Evolutionary conservation across 2,797 vertebrate species (phyloP), one percentile per base, ranked within the genome.

Genomic region (Brachyalestes nurse): DNA sequence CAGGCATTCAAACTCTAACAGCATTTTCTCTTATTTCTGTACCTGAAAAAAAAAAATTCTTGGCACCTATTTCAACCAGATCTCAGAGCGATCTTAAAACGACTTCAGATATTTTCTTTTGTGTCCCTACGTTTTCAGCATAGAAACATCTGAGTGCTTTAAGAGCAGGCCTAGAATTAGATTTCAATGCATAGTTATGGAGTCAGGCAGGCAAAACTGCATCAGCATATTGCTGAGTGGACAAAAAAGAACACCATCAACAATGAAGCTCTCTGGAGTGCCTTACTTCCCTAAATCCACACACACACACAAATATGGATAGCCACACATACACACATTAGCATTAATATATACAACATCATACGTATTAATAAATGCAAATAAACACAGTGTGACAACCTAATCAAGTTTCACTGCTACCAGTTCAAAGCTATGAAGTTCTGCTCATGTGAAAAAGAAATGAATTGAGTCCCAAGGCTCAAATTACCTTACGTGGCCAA

Each of bases 261-360:
- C 89, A 86, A 87, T 87, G 84, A 82, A 86, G 86, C 85, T 88
- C 79, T 87, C 87, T 82, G 76, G 79, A 85, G 73, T 80, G 82
- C 53, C 12, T 75, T 23, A 12, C 62, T 65, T 64, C 42, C 65
- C 38, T 70, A 40, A 42, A 55, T 6, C 49, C 45, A 58, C 21
- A 57, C 9, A 70, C n/a, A 21, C 40, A 65, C 17, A 62, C 14
- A 40, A 16, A 66, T 21, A 57, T 19, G 25, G 38, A 77, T 19
- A 72, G 9, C 60, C 34, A 19, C 55, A 61, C 23, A 49, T 14
- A 47, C 42, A 65, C 25, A 53, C 19, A 42, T 73, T 81, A 72
- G 55, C 23, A 70, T 25, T 9, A 49, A 81, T 40, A 69, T 58
- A 76, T 61, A 73, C 38, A 69, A 61, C 6, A 51, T 38, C 57